Conservation (phyloP, 2,888 invertebrate species). For the Bimastos eiseni region DNA sequence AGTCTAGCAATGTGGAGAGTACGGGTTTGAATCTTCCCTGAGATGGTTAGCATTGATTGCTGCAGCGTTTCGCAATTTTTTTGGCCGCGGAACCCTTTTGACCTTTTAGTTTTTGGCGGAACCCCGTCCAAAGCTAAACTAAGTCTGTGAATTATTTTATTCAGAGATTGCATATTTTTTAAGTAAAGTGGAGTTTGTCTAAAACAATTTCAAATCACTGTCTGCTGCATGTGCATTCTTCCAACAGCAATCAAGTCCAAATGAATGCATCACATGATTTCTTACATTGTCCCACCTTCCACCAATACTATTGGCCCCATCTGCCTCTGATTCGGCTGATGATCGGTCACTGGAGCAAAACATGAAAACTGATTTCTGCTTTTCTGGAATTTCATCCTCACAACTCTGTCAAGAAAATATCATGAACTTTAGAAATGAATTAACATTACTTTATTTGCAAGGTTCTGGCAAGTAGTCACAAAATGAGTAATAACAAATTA, state of each 20-base stretch:
- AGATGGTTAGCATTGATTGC: no score
- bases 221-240: neutral
- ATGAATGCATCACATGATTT: neutral
- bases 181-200: neutral
- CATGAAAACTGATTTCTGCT: neutral
- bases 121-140: no score
- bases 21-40: no score
- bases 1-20: no score
- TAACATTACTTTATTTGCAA: neutral
- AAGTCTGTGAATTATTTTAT: neutral
- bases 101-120: no score
- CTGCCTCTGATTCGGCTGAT: neutral
- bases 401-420: neutral
- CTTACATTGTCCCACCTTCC: slow-evolving; percentile 24
- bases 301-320: neutral
- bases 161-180: neutral
- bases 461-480: neutral
- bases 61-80: no score
- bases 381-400: slow-evolving; percentile 7
- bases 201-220: neutral
- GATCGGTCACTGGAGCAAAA: neutral
- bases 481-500: neutral
- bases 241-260: neutral
- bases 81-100: no score
- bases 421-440: neutral